Percentiles rank a stretch among this genome's conserved stretches.
These are phyloP conservation scores for Hylyphantes graminicola DNA, from an alignment of 1,140 invertebrate species.

Conservation along the genomic window DNA sequence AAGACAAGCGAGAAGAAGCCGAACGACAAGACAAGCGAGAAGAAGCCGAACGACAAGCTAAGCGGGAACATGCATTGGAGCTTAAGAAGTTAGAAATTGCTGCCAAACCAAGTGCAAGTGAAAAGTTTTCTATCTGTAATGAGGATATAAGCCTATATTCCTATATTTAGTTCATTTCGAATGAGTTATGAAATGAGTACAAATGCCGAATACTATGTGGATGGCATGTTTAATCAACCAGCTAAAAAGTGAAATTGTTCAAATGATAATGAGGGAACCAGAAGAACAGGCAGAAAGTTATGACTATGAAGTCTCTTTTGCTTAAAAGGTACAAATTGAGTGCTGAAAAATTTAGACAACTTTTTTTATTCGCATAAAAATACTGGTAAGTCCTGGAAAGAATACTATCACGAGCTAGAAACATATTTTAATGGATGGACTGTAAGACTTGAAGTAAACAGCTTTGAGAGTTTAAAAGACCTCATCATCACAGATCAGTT, in stretches of 20 bases:
- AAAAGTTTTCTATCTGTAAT: neutral
- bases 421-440: neutral
- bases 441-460: neutral
- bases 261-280: conserved; percentile 3
- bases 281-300: neutral
- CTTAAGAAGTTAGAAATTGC: neutral
- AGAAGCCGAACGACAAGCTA: neutral
- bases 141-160: neutral
- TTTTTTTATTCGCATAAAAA: neutral
- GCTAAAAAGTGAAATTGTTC: neutral
- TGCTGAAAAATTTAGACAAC: conserved; percentile 19
- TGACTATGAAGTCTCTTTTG: too few relatives aligned
- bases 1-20: too few relatives aligned
- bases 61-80: neutral
- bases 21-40: too few relatives aligned
- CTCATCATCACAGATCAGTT: conserved; percentile 2
- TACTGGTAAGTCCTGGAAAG: neutral
- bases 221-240: neutral
- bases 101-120: neutral
- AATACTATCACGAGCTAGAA: neutral
- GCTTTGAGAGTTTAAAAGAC: conserved; percentile 1
- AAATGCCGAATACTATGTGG: neutral
- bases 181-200: neutral
- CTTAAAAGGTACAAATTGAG: neutral
- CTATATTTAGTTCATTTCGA: neutral